These are phyloP conservation scores for Eutolmus rufibarbis DNA, from an alignment of 2,888 invertebrate genomes.

Conservation along the genomic window DNA sequence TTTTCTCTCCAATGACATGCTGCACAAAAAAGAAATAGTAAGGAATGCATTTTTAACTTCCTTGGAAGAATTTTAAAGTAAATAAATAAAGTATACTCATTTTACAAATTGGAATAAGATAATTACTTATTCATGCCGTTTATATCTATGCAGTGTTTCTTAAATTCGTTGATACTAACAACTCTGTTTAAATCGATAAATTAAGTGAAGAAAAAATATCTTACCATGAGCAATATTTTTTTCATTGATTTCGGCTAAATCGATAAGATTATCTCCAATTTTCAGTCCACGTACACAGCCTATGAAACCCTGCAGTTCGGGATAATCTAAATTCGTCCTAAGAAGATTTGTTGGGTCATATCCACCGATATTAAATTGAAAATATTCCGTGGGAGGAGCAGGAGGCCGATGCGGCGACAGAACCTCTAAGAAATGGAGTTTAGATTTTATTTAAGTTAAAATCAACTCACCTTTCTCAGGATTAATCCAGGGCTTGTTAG, in stretches of 20 bases:
- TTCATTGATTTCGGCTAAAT: constrained; percentile 75
- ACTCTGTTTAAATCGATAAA: background rate
- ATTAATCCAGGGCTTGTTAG: constrained; percentile 87
- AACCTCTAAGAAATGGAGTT: constrained; percentile 70
- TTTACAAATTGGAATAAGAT: too few species aligned
- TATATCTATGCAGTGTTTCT: background rate
- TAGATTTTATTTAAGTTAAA: background rate
- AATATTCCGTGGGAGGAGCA: constrained; percentile 87
- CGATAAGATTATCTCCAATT: constrained; percentile 82
- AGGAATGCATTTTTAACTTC: too few species aligned
- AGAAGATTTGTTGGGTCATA: constrained; percentile 78
- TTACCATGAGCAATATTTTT: constrained; percentile 75
- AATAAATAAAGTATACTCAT: too few species aligned
- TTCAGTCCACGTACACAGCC: constrained; percentile 88
- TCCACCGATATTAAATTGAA: constrained; percentile 87
- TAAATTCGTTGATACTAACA: background rate
- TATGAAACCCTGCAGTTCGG: constrained; percentile 75
- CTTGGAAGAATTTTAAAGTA: too few species aligned
- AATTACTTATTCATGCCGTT: background rate
- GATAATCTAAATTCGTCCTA: constrained; percentile 65
- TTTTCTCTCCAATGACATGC: too few species aligned
- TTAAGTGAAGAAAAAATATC: constrained; percentile 30
- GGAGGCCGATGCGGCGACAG: constrained; percentile 88
- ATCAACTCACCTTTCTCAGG: constrained; percentile 72
- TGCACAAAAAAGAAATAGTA: too few species aligned